phyloP scores from a whole-genome alignment of 2,113 vertebrate species.

The Oreochromis spilurus region DNA sequence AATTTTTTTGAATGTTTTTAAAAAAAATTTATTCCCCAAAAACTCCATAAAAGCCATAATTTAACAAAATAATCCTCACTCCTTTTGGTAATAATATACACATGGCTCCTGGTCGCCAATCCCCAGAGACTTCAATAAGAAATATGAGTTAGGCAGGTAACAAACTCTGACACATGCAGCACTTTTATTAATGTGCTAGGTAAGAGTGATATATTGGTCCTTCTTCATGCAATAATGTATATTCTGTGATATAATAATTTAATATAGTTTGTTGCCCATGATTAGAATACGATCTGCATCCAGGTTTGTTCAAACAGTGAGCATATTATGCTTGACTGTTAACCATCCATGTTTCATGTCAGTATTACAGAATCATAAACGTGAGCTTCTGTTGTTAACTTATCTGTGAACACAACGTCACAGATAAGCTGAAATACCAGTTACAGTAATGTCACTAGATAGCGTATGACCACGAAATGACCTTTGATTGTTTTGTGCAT shows the following conservation, averaged over 20 bases:
- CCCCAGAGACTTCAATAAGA: not conserved
- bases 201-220: not conserved
- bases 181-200: not conserved
- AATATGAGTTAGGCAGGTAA: not conserved
- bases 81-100: not conserved
- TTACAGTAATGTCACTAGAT: not conserved
- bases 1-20: not conserved
- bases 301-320: not conserved
- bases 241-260: not conserved
- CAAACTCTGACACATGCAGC: not conserved
- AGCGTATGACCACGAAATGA: not conserved
- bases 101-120: not conserved
- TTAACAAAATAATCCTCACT: not conserved
- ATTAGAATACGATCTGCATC: not conserved
- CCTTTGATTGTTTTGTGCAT: not conserved
- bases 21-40: not conserved
- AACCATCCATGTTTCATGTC: not conserved
- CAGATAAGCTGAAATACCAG: not conserved
- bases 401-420: not conserved
- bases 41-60: not conserved
- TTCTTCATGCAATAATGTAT: not conserved
- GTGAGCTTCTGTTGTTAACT: not conserved
- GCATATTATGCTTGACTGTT: not conserved
- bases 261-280: accelerated
- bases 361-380: not conserved